A percentile compares a stretch with the other conserved stretches of the same genome.
Evolutionary conservation across 1,140 invertebrate species (phyloP).

Genomic region (Lordiphosa clarofinis): DNA sequence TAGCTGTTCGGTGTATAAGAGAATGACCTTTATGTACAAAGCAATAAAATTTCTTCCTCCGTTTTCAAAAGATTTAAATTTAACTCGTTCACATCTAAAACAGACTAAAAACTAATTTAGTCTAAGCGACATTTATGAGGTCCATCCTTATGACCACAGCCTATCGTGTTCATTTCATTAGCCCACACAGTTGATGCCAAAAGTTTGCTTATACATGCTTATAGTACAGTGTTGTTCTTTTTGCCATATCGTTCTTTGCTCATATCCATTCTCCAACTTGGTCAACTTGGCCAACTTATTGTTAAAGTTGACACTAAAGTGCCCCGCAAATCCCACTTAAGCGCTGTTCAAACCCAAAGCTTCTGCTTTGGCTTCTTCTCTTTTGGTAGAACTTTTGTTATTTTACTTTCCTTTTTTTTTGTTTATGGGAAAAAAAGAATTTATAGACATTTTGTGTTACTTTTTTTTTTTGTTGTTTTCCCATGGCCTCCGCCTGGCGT

Average conservation of each 20-base stretch:
- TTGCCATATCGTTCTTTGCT: slow-evolving; percentile 15
- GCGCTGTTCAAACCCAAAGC: slow-evolving; percentile 46
- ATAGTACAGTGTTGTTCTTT: slow-evolving; percentile 8
- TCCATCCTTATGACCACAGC: too few relatives aligned
- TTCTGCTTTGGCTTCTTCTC: slow-evolving; percentile 38
- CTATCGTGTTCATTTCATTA: slow-evolving; percentile 52
- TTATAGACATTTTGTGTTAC: slow-evolving; percentile 55
- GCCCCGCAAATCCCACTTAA: slow-evolving; percentile 74
- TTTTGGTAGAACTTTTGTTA: slow-evolving; percentile 13
- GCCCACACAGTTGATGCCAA: slow-evolving; percentile 50
- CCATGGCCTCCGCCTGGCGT: slow-evolving; percentile 57
- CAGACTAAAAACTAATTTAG: too few relatives aligned
- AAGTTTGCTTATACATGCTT: slow-evolving; percentile 39
- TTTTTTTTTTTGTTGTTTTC: slow-evolving; percentile 26
- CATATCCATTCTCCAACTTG: slow-evolving; percentile 8
- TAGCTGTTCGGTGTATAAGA: too few relatives aligned
- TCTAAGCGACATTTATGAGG: too few relatives aligned
- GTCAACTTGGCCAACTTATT: slow-evolving; percentile 53
- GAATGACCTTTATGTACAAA: too few relatives aligned
- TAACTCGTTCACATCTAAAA: too few relatives aligned
- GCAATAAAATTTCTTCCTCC: too few relatives aligned
- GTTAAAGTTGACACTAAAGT: slow-evolving; percentile 76
- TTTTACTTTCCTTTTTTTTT: slow-evolving; percentile 1
- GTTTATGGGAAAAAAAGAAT: too few relatives aligned
- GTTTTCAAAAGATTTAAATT: too few relatives aligned